Base-by-base conservation (phyloP, 2,797 vertebrate genomes). In the Anomalospiza imberbis region DNA sequence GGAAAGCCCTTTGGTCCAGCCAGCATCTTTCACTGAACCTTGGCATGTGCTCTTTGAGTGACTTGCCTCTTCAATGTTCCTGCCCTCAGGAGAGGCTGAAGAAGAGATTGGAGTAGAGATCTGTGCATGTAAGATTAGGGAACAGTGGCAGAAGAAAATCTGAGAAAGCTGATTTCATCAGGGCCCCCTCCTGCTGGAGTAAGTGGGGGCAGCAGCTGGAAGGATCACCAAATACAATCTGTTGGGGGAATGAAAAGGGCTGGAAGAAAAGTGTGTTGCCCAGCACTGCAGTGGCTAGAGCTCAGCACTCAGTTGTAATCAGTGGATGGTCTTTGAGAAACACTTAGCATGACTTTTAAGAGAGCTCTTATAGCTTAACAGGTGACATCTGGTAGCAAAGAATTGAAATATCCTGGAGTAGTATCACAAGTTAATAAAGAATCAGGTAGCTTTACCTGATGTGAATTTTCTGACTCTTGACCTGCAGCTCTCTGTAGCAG, bases 161-260 rank as follows among this genome's bases (percentile, higher is more conserved):
- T 60, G 73, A 63, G 75, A 20, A 65, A 51, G 31, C 5, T 87
- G 54, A 11, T 66, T 91, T 80, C 22, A 9, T 65, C 67, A 51
- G 22, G 55, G 17, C 12, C 31, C 13, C 4, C 3, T 79, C 36
- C 31, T 22, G 29, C n/a, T 51, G 36, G 32, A 26, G 50, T 48
- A 1, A 20, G 0, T 0, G 2, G 20, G 13, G 2, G 42, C 54
- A 45, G 62, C 58, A 38, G 15, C 38, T 75, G 70, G 50, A 71
- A 68, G 32, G 29, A 53, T 78, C 31, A 67, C 50, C 54, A 65
- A 45, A 50, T 29, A 7, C 5, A 17, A 7, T 57, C 42, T 60
- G 1, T 14, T 58, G 44, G 13, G 32, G 42, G 10, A 48, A 44
- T 29, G 42, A 14, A 68, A 60, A n/a, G 17, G 36, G 10, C 55